A percentile compares a stretch with the other conserved stretches of the same genome.
Conservation (phyloP, 2,113 vertebrate genomes). For the Ailuropoda melanoleuca region DNA sequence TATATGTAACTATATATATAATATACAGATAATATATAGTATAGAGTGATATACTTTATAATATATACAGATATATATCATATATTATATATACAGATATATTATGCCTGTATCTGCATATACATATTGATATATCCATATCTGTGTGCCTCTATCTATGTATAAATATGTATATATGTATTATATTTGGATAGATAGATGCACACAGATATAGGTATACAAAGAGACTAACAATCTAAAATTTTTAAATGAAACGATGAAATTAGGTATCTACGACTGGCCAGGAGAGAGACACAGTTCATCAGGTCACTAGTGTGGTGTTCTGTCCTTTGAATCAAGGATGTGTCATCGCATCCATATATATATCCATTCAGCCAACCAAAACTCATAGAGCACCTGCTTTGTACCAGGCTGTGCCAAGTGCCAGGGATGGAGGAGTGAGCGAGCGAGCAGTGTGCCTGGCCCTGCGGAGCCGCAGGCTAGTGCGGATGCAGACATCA, state of each 20-base stretch:
- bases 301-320: neutral
- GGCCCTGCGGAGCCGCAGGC: neutral
- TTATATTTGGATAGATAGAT: no score
- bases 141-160: neutral
- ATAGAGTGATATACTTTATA: neutral
- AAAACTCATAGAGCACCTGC: neutral
- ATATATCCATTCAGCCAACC: neutral
- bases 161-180: no score
- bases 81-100: no score
- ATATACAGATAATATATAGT: neutral
- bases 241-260: neutral
- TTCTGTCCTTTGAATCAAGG: neutral
- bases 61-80: neutral
- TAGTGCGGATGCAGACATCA: neutral
- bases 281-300: neutral
- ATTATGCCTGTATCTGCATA: neutral
- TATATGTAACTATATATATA: neutral
- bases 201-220: neutral
- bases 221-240: neutral
- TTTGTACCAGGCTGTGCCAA: neutral
- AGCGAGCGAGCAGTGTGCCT: neutral
- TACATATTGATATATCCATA: neutral
- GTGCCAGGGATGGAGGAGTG: neutral
- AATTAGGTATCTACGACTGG: neutral
- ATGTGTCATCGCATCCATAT: neutral